Evolutionary conservation across 2,797 vertebrate genomes (phyloP).

Genomic region (Australoheros facetus): DNA sequence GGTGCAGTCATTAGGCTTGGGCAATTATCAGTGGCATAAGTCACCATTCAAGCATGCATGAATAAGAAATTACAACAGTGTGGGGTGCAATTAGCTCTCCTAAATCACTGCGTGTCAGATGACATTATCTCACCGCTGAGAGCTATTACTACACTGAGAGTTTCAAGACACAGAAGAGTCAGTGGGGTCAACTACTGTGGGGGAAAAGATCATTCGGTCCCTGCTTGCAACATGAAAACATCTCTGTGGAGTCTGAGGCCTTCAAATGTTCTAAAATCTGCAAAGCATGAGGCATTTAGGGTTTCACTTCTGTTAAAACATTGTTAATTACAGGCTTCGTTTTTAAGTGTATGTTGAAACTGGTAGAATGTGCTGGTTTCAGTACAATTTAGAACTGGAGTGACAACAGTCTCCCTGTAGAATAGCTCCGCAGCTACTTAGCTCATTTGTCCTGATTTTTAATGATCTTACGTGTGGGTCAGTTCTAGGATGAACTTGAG

Average conservation of each 20-base stretch:
- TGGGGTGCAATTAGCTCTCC: constrained; percentile 73
- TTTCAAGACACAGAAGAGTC: constrained; percentile 46
- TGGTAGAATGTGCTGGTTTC: constrained; percentile 15
- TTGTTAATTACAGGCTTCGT: constrained; percentile 11
- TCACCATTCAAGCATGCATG: constrained; percentile 78
- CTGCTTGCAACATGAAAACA: constrained; percentile 50
- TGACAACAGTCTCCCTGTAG: constrained; percentile 12
- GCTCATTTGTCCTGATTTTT: constrained; percentile 44
- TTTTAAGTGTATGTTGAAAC: constrained; percentile 20
- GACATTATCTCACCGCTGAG: constrained; percentile 73
- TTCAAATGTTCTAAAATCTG: constrained; percentile 27
- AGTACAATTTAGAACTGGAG: constrained; percentile 11
- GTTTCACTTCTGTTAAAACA: not conserved
- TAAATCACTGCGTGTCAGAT: constrained; percentile 74
- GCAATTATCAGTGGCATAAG: constrained; percentile 72
- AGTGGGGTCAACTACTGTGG: constrained; percentile 68
- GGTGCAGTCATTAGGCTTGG: constrained; percentile 43
- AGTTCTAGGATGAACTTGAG: constrained; percentile 7
- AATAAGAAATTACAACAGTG: constrained; percentile 79
- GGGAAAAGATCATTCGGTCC: constrained; percentile 40
- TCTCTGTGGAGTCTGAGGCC: constrained; percentile 36
- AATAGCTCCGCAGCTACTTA: constrained; percentile 36
- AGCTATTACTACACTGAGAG: constrained; percentile 56
- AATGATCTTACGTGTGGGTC: constrained; percentile 16
- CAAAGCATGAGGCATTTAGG: not conserved